Evolutionary conservation across 2,888 invertebrate species (phyloP), one percentile per base, ranked within the genome.

Genomic region (Cephonodes hylas): DNA sequence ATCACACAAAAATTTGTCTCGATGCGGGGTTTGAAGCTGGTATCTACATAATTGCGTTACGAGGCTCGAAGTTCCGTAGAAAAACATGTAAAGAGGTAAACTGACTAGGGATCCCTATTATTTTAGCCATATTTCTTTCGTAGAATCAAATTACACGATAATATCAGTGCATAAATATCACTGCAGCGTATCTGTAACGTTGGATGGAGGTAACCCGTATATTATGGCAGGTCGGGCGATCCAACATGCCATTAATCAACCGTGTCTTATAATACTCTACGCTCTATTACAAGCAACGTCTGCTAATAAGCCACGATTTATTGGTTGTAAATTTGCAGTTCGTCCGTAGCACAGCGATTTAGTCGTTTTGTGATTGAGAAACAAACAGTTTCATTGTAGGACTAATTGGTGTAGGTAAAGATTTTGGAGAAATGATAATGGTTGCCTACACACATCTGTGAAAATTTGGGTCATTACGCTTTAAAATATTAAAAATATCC

Each of bases 191-290:
- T 53, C 18, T 31, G 53, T 53, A 31, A n/a, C 38, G 38, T 56
- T 1, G 62, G 53, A 62, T 58, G 63, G 62, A 58, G 63, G 60
- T 15, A 64, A 63, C 72, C 60, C 60, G 65, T 65, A 63, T 60
- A 57, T 66, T 59, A 60, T 64, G 18, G 10, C 18, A 53, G 53
- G 31, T 53, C 31, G 25, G 27, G 18, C 53, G 31, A 18, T 27
- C 10, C 8, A 10, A 2, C 23, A 23, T 3, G 18, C 27, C 31
- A 53, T 53, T 53, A 31, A 53, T 53, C 53, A 53, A 10, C 15
- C 31, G 10, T 23, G 23, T 45, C 45, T 10, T 8, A 45, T n/a
- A n/a, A n/a, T 53, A 53, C 8, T 53, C 8, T 8, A 44, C 18
- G 18, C 20, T 53, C 8, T 53, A 53, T 53, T 31, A 53, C 53